Conservation (phyloP, 2,888 invertebrate genomes). For the Nomada ruficornis region DNA sequence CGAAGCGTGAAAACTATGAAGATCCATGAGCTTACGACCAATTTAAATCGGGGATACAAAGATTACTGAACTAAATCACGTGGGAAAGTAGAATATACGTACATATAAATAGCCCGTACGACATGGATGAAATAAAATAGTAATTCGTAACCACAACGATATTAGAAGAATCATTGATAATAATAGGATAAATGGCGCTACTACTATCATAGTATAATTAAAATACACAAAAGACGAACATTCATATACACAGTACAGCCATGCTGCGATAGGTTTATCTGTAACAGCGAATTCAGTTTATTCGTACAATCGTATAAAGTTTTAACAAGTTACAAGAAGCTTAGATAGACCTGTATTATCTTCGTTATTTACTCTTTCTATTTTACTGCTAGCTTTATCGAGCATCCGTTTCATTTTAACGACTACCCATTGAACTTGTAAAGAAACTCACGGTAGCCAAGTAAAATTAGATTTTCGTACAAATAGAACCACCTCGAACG, state of each 20-base stretch:
- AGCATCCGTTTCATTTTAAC: not conserved
- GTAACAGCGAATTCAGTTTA: slow-evolving; percentile 51
- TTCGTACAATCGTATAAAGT: slow-evolving; percentile 56
- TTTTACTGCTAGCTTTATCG: not conserved
- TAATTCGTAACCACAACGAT: slow-evolving; percentile 39
- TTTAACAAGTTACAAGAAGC: slow-evolving; percentile 38
- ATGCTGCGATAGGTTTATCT: slow-evolving; percentile 45
- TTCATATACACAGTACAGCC: slow-evolving; percentile 63
- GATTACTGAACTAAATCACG: not conserved
- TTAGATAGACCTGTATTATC: slow-evolving; percentile 44
- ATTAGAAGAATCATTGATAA: slow-evolving; percentile 45
- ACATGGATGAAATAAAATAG: slow-evolving; percentile 33
- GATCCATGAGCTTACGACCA: not conserved
- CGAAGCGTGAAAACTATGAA: not conserved
- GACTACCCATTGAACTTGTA: not conserved
- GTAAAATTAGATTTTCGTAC: slow-evolving; percentile 12
- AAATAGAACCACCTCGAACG: not conserved
- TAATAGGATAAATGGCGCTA: slow-evolving; percentile 58
- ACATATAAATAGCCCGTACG: slow-evolving; percentile 8
- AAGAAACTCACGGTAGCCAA: not conserved
- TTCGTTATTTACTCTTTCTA: slow-evolving; percentile 15
- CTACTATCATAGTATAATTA: slow-evolving; percentile 64
- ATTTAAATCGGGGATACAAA: not conserved
- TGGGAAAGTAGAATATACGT: slow-evolving; percentile 6
- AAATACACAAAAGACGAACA: slow-evolving; percentile 68